Evolutionary conservation across 2,888 invertebrate species (phyloP).

Genomic region (Pycnomerus fuliginosus): DNA sequence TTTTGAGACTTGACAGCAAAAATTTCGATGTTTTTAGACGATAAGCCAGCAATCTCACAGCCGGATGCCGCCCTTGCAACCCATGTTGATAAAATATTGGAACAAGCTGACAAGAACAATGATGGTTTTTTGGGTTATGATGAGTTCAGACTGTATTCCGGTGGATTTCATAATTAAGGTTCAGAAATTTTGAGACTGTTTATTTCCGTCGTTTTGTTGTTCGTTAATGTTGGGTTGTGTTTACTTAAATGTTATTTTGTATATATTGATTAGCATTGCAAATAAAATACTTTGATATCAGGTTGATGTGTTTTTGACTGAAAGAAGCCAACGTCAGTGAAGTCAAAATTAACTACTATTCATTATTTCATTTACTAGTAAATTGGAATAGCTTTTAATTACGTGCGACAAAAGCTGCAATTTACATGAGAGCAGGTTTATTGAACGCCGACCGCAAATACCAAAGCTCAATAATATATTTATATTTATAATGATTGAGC

Average conservation of each 20-base stretch:
- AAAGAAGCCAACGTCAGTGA: background rate
- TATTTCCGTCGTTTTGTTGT: constrained; percentile 1
- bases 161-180: background rate
- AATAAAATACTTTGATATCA: constrained; percentile 18
- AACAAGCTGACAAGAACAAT: constrained; percentile 65
- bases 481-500: too few relatives aligned
- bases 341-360: background rate
- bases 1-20: too few relatives aligned
- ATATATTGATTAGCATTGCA: constrained; percentile 19
- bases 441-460: too few relatives aligned
- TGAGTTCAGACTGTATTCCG: constrained; percentile 53
- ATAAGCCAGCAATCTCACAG: constrained; percentile 46
- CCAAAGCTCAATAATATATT: too few relatives aligned
- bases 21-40: constrained; percentile 34
- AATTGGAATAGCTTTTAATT: too few relatives aligned
- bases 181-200: constrained; percentile 6
- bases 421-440: too few relatives aligned
- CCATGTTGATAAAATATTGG: constrained; percentile 64
- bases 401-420: too few relatives aligned
- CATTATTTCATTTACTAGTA: too few relatives aligned
- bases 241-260: constrained; percentile 11
- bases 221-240: background rate
- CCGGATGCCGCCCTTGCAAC: constrained; percentile 59
- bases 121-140: constrained; percentile 74
- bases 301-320: too few relatives aligned